Conservation (phyloP, 2,888 invertebrate species). For the Drosophila recens region DNA sequence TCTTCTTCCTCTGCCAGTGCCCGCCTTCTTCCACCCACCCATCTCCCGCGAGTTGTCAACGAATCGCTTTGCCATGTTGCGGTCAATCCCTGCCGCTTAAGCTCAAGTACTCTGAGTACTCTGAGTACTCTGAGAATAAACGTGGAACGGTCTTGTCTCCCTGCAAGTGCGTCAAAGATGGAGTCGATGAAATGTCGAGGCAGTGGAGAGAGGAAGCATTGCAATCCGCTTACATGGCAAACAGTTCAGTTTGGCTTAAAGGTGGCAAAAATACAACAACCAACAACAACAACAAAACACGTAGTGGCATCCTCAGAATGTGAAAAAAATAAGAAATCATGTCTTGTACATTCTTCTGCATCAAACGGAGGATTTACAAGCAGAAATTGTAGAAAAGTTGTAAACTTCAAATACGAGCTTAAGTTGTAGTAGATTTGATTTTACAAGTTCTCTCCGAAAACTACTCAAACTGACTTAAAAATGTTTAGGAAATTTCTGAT, state of each 20-base stretch:
- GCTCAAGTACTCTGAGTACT: slow-evolving; percentile 10
- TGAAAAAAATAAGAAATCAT: slow-evolving; percentile 7
- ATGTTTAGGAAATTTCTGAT: neutral
- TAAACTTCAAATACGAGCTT: neutral
- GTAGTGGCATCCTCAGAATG: slow-evolving; percentile 1
- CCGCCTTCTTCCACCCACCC: neutral
- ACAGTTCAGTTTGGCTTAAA: neutral
- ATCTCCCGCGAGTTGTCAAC: slow-evolving; percentile 13
- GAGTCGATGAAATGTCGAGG: neutral
- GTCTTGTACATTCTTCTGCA: slow-evolving; percentile 4
- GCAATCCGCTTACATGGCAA: slow-evolving; percentile 12
- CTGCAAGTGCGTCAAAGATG: neutral
- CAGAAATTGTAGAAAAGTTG: neutral
- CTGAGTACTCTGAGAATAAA: neutral
- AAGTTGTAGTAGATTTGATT: neutral
- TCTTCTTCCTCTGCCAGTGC: no score
- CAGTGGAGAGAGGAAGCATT: neutral
- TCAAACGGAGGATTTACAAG: neutral
- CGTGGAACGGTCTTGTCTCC: neutral
- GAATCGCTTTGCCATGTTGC: slow-evolving; percentile 11
- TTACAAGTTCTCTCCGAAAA: neutral
- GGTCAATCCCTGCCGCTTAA: slow-evolving; percentile 25
- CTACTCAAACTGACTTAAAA: neutral
- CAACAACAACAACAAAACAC: slow-evolving; percentile 1
- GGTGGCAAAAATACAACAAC: slow-evolving; percentile 4